Evolutionary conservation across 92 coral and sea anemone genomes (phyloP).

Genomic region (Chrysogorgia sp.): DNA sequence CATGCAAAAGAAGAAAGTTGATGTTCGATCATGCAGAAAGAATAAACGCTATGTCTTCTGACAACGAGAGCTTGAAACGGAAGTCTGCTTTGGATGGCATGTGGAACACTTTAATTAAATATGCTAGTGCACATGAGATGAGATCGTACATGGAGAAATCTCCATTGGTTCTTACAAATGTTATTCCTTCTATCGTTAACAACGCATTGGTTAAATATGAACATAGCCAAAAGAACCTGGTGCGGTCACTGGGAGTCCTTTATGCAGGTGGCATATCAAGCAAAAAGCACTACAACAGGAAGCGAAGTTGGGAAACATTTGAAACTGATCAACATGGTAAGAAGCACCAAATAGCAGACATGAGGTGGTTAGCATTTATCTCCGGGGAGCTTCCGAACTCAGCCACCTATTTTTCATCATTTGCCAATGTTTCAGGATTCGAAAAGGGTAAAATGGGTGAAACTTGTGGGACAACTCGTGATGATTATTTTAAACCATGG

Average conservation of each 20-base stretch:
- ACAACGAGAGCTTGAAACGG: not conserved
- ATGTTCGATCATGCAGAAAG: not conserved
- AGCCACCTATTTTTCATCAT: slow-evolving; percentile 44
- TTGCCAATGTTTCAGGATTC: slow-evolving; percentile 43
- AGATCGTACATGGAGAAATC: slow-evolving; percentile 1
- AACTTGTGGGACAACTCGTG: slow-evolving; percentile 24
- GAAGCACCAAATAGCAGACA: no score
- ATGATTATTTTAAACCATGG: slow-evolving; percentile 53
- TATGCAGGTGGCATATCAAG: slow-evolving; percentile 47
- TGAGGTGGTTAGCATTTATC: slow-evolving; percentile 51
- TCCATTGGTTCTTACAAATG: slow-evolving; percentile 1
- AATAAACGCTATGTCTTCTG: not conserved
- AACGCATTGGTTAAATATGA: slow-evolving; percentile 20
- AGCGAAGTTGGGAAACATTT: no score
- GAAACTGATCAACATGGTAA: no score
- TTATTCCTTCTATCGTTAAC: slow-evolving; percentile 9
- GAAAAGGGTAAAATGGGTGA: slow-evolving; percentile 33
- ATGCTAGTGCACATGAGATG: not conserved
- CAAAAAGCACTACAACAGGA: no score
- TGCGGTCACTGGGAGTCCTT: slow-evolving; percentile 47
- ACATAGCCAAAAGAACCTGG: slow-evolving; percentile 11
- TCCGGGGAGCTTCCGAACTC: slow-evolving; percentile 53
- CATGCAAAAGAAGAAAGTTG: not conserved
- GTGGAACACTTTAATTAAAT: not conserved
- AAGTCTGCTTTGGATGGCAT: slow-evolving; percentile 4